A percentile compares a stretch with the other conserved stretches of the same genome.
phyloP scores from a whole-genome alignment of 2,113 vertebrate genomes.

The Zapornia atra region DNA sequence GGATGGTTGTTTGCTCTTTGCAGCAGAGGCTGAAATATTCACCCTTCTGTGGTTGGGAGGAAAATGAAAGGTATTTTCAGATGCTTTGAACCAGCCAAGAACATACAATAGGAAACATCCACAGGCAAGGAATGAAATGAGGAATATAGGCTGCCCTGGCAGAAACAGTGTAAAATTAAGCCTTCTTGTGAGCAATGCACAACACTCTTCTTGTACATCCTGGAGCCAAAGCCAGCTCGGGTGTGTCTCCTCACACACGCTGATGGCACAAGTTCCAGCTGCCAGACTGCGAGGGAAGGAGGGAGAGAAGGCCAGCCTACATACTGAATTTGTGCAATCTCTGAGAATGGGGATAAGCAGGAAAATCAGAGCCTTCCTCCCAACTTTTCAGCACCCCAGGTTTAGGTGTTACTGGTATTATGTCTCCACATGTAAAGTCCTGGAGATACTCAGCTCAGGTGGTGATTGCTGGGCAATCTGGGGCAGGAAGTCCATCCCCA shows the following conservation, averaged over 20 bases:
- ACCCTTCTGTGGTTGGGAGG: neutral
- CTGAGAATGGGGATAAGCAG: neutral
- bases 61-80: neutral
- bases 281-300: neutral
- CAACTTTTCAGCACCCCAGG: rapidly evolving
- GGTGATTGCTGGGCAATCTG: neutral
- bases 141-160: neutral
- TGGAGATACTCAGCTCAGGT: neutral
- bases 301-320: neutral
- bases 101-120: neutral
- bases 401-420: neutral
- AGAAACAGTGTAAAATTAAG: neutral
- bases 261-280: neutral
- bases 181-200: neutral
- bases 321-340: neutral
- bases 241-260: neutral
- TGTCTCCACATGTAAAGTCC: neutral
- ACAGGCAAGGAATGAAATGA: neutral
- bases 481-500: neutral
- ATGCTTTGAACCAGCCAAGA: neutral
- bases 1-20: neutral
- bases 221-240: neutral
- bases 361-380: neutral
- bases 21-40: neutral
- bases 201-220: neutral